phyloP scores from a whole-genome alignment of 2,888 invertebrate genomes.

The Xanthia togata region DNA sequence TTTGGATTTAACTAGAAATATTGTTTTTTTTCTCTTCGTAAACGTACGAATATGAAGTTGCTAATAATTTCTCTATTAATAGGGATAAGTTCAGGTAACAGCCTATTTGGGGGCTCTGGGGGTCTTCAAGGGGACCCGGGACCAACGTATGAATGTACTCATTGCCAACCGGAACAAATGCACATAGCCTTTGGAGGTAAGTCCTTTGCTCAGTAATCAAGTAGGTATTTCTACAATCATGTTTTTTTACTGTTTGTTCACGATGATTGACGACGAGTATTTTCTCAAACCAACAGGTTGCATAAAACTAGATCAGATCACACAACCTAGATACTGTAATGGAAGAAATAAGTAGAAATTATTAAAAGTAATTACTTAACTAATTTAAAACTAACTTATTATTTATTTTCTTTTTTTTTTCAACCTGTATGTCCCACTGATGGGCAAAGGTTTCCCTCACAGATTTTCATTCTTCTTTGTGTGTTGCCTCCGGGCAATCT shows the following conservation, averaged over 20 bases:
- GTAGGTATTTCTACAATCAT: neutral
- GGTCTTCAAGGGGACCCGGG: constrained; percentile 25
- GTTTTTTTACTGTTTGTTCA: neutral
- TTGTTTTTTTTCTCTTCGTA: neutral
- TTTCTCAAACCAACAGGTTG: neutral
- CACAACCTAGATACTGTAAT: neutral
- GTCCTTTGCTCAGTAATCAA: neutral
- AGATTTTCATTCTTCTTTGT: neutral
- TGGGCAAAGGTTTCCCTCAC: neutral
- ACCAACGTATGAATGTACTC: constrained; percentile 45
- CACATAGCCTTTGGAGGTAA: constrained; percentile 54
- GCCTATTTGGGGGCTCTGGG: neutral
- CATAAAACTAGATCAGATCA: neutral
- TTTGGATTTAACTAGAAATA: neutral
- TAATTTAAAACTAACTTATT: neutral
- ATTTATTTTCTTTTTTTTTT: neutral
- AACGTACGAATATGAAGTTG: constrained; percentile 46
- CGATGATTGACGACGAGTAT: neutral
- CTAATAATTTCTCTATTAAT: constrained; percentile 45
- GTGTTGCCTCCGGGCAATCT: neutral
- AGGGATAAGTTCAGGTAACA: constrained; percentile 43
- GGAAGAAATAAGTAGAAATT: neutral
- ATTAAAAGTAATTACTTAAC: neutral
- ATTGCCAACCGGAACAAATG: constrained; percentile 57
- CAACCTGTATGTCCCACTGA: neutral